phyloP scores from a whole-genome alignment of 2,113 vertebrate genomes.

The Protomyctophum bolini region DNA sequence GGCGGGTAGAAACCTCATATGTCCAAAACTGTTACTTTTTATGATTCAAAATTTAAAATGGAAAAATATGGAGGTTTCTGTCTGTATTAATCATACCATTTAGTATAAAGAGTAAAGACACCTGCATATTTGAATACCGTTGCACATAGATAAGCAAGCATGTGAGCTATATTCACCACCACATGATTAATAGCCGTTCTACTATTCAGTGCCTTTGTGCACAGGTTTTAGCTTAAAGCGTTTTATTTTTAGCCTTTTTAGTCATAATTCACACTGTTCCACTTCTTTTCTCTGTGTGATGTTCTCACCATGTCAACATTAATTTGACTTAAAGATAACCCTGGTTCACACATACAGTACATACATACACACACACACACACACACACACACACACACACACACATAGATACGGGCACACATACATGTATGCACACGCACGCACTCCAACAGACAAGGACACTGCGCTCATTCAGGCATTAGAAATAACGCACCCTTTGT shows the following conservation, averaged over 20 bases:
- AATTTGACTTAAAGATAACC: constrained; percentile 52
- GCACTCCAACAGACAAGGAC: constrained; percentile 34
- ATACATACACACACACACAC: background rate
- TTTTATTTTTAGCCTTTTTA: constrained; percentile 61
- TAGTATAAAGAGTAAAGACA: constrained; percentile 1
- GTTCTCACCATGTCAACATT: constrained; percentile 52
- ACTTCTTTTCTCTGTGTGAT: constrained; percentile 23
- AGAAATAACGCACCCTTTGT: constrained; percentile 76
- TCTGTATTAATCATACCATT: background rate
- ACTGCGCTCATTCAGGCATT: constrained; percentile 64
- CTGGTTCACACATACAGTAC: constrained; percentile 12
- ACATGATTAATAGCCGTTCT: constrained; percentile 39
- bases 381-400: constrained; percentile 43
- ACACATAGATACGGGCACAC: constrained; percentile 16
- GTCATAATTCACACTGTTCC: constrained; percentile 35
- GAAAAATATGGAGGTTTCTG: too few species aligned
- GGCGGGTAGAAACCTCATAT: too few species aligned
- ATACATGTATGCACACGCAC: constrained; percentile 51
- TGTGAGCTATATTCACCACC: constrained; percentile 22
- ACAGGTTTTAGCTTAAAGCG: constrained; percentile 41
- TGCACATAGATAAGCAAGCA: constrained; percentile 3
- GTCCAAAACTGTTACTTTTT: too few species aligned
- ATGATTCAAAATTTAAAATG: too few species aligned
- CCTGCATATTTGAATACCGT: background rate
- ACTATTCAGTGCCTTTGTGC: constrained; percentile 35